phyloP scores from a whole-genome alignment of 1,140 invertebrate species.

The Lerema accius region DNA sequence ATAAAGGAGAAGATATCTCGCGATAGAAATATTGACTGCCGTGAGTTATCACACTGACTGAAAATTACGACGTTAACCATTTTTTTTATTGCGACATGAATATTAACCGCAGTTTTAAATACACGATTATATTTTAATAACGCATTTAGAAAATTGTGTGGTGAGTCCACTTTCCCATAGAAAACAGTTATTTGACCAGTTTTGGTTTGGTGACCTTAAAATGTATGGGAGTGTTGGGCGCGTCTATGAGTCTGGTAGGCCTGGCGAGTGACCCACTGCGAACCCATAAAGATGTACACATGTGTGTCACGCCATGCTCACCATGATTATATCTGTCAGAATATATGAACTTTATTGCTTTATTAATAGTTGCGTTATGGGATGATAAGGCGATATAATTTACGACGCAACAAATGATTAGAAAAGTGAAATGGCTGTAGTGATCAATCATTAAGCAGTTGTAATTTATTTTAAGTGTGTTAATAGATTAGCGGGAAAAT shows the following conservation, averaged over 20 bases:
- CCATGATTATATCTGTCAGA: constrained; percentile 2
- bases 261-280: neutral
- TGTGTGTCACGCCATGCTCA: neutral
- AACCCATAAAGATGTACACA: neutral
- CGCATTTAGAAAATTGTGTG: neutral
- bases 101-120: too few species aligned
- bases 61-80: constrained; percentile 1
- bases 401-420: neutral
- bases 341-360: constrained; percentile 8
- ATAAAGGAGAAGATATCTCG: constrained; percentile 33
- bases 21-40: constrained; percentile 4
- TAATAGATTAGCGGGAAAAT: constrained; percentile 15
- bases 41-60: constrained; percentile 6
- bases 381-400: neutral
- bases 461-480: constrained; percentile 14
- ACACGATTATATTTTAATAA: neutral
- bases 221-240: neutral
- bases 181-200: constrained; percentile 12
- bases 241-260: neutral
- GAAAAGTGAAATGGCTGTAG: constrained; percentile 1
- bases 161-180: neutral
- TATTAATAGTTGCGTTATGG: constrained; percentile 2
- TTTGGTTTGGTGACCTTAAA: neutral
- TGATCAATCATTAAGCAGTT: neutral
- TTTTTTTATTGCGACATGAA: too few species aligned